phyloP scores from a whole-genome alignment of 2,888 invertebrate genomes.

The Fabriciana adippe region DNA sequence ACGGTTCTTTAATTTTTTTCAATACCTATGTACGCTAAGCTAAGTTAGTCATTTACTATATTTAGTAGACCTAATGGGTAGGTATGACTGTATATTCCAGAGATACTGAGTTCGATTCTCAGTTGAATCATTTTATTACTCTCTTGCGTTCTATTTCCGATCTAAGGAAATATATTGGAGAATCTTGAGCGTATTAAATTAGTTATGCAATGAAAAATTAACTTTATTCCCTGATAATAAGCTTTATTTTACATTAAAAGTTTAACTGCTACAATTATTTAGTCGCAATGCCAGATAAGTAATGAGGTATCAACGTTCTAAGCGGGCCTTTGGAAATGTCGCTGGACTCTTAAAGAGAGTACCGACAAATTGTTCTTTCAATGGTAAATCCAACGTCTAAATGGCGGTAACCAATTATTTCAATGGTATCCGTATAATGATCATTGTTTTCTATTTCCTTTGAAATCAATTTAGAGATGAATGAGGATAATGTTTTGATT shows the following conservation, averaged over 20 bases:
- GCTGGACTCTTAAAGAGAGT: slow-evolving; percentile 60
- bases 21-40: slow-evolving; percentile 6
- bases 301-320: slow-evolving; percentile 74
- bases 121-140: no score
- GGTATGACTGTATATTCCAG: no score
- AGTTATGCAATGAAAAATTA: slow-evolving; percentile 36
- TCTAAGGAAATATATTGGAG: no score
- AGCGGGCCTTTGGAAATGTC: slow-evolving; percentile 73
- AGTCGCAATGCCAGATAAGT: slow-evolving; percentile 70
- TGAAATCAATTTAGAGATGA: slow-evolving; percentile 9
- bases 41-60: no score
- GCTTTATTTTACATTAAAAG: slow-evolving; percentile 40
- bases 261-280: slow-evolving; percentile 62
- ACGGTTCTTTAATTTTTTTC: slow-evolving; percentile 46
- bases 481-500: background rate
- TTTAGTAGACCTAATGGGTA: no score
- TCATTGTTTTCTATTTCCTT: slow-evolving; percentile 71
- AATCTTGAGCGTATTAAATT: background rate
- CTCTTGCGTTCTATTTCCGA: no score
- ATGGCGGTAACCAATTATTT: slow-evolving; percentile 63
- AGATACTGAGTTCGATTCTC: no score
- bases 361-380: slow-evolving; percentile 79
- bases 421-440: slow-evolving; percentile 78
- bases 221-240: slow-evolving; percentile 39
- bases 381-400: slow-evolving; percentile 62